Evolutionary conservation across 2,888 invertebrate species (phyloP).

Genomic region (Caenorhabditis japonica): DNA sequence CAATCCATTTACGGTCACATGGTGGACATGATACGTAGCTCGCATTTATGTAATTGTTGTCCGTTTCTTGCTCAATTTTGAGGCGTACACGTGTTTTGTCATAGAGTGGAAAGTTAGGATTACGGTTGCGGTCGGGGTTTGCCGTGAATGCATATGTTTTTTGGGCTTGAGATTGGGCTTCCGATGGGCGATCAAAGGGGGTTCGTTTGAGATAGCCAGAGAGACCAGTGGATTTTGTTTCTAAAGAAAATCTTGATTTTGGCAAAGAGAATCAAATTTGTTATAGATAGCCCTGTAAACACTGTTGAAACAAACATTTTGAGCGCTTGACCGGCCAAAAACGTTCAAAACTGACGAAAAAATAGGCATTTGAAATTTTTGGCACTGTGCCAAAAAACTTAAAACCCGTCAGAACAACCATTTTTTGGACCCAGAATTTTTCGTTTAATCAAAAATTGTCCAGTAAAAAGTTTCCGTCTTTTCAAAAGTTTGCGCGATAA

Average conservation of each 20-base stretch:
- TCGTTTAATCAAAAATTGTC: too few relatives aligned
- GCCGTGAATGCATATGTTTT: constrained; percentile 34
- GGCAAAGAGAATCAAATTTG: too few relatives aligned
- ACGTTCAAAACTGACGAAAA: too few relatives aligned
- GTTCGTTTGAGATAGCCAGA: constrained; percentile 16
- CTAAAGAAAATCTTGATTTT: neutral
- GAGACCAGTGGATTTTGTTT: constrained; percentile 10
- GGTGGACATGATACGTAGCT: constrained; percentile 12
- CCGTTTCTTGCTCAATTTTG: constrained; percentile 23
- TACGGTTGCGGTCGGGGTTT: constrained; percentile 20
- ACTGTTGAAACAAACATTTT: too few relatives aligned
- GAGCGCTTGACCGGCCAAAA: too few relatives aligned
- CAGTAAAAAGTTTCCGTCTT: too few relatives aligned
- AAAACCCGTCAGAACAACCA: too few relatives aligned
- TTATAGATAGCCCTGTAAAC: too few relatives aligned
- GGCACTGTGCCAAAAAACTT: too few relatives aligned
- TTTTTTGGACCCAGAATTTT: too few relatives aligned
- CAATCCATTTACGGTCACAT: constrained; percentile 30
- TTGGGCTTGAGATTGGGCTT: constrained; percentile 6
- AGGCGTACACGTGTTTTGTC: constrained; percentile 23
- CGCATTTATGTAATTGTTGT: constrained; percentile 38
- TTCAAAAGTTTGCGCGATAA: too few relatives aligned
- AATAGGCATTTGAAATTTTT: too few relatives aligned
- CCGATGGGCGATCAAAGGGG: constrained; percentile 15
- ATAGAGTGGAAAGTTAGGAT: constrained; percentile 24